These are phyloP conservation scores for Ophiodon elongatus DNA, from an alignment of 2,113 vertebrate genomes.

Conservation along the genomic window DNA sequence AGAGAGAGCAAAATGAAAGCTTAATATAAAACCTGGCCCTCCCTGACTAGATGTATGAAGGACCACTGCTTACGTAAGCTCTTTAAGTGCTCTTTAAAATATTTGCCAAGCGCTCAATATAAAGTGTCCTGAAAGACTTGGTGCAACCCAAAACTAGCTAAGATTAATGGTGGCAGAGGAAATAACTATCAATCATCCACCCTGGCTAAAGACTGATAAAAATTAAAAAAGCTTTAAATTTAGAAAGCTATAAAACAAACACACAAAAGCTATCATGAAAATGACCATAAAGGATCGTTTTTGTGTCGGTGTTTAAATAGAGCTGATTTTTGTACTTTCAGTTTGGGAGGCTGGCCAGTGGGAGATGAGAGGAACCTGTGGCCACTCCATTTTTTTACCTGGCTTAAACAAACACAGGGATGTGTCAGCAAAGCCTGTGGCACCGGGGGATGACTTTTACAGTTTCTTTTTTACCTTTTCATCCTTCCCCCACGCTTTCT, in stretches of 20 bases:
- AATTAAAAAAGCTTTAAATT: neutral
- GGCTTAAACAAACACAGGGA: slow-evolving; percentile 27
- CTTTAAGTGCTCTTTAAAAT: slow-evolving; percentile 48
- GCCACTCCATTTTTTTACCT: slow-evolving; percentile 32
- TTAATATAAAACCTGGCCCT: slow-evolving; percentile 35
- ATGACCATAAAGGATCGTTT: neutral
- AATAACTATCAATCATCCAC: slow-evolving; percentile 27
- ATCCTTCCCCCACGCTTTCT: neutral
- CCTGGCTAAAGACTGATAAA: neutral
- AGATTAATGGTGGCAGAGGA: slow-evolving; percentile 24
- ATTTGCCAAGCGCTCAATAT: slow-evolving; percentile 41
- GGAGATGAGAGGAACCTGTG: slow-evolving; percentile 21
- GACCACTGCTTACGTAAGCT: slow-evolving; percentile 42
- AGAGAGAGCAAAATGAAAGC: slow-evolving; percentile 32
- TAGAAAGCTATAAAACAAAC: neutral
- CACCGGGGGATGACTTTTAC: slow-evolving; percentile 12
- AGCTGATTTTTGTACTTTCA: neutral
- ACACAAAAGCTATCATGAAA: slow-evolving; percentile 2
- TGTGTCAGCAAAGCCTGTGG: slow-evolving; percentile 35
- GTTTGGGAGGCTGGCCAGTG: slow-evolving; percentile 12
- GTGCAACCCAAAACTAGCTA: slow-evolving; percentile 15
- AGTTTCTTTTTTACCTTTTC: slow-evolving; percentile 25
- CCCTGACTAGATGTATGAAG: slow-evolving; percentile 23
- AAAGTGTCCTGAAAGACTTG: slow-evolving; percentile 32
- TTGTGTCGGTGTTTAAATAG: neutral